Base-by-base conservation (phyloP, 2,113 vertebrate genomes). In the Oryzias celebensis region DNA sequence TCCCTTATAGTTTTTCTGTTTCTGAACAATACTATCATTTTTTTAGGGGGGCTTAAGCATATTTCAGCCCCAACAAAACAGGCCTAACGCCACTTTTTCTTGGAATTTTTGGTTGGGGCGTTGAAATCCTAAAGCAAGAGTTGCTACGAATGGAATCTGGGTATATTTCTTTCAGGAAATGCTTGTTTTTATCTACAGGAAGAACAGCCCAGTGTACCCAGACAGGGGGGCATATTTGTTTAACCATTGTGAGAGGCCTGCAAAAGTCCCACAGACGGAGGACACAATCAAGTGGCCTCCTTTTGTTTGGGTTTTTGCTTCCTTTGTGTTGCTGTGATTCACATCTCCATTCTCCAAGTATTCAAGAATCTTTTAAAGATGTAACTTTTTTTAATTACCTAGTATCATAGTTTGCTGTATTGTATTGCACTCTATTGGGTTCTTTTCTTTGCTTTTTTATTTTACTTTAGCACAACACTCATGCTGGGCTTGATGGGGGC, bases 111-210 rank as follows among this genome's bases (percentile, higher is more conserved):
- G 52, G 68, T 52, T 70, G 58, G 51, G 44, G 15, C 42, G 44
- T 26, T 44, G 36, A 57, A 72, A 65, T 54, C 46, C 60, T 47
- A 61, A 5, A 23, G 58, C 16, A 46, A 56, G 62, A 52, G 20
- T 56, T 52, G 18, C 64, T 23, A 56, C 26, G 20, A 68, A 52
- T 74, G 78, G 85, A 85, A 85, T 84, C 82, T 65, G 58, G 62
- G 56, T 74, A 73, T 82, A 73, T 73, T 31, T 76, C 68, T 23
- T 73, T 67, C 73, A 78, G 85, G 79, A 90, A 85, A 73, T 71
- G 82, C 36, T 36, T 12, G 82, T 87, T 4, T 51, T 75, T 76
- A 82, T 89, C 79, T 57, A 71, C 82, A 89, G 88, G 90, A 91
- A 91, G 87, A 84, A 78, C 72, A 67, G 47, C 52, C 52, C 46